These are phyloP conservation scores for Seriola aureovittata DNA, from an alignment of 2,113 vertebrate genomes.

Conservation along the genomic window DNA sequence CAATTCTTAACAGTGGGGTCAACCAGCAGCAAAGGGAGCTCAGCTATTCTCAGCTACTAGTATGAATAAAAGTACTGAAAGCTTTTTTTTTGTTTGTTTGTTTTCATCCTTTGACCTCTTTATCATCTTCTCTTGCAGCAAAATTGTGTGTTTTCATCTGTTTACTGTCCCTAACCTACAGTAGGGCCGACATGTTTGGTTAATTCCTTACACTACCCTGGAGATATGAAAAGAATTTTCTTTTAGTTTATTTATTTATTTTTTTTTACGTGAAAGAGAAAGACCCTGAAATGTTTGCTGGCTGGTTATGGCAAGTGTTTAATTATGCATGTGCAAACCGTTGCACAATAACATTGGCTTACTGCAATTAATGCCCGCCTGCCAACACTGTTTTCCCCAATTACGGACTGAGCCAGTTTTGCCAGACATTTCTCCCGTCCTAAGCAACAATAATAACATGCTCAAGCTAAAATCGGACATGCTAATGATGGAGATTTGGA, in stretches of 20 bases:
- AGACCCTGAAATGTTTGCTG: not conserved
- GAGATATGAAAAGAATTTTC: not conserved
- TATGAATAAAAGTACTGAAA: not conserved
- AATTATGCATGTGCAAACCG: slow-evolving; percentile 46
- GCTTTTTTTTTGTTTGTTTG: not conserved
- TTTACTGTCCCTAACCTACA: not conserved
- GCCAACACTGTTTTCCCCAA: slow-evolving; percentile 32
- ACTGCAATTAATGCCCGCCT: slow-evolving; percentile 11
- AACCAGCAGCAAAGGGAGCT: slow-evolving; percentile 51
- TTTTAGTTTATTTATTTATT: not conserved
- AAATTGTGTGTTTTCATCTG: not conserved
- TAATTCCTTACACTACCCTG: not conserved
- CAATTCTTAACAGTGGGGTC: slow-evolving; percentile 61
- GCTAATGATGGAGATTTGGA: slow-evolving; percentile 14
- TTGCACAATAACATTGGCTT: slow-evolving; percentile 33
- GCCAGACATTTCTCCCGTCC: slow-evolving; percentile 10
- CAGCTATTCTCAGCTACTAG: slow-evolving; percentile 37
- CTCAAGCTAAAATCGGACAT: not conserved
- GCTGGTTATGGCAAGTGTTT: slow-evolving; percentile 20
- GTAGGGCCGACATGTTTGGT: not conserved
- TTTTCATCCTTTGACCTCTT: not conserved
- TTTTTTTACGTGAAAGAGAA: not conserved
- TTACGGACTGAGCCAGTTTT: slow-evolving; percentile 2
- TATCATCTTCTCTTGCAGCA: slow-evolving; percentile 1
- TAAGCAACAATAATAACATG: slow-evolving; percentile 20